phyloP scores from a whole-genome alignment of 1,140 invertebrate genomes.

The Neelides sp. region DNA sequence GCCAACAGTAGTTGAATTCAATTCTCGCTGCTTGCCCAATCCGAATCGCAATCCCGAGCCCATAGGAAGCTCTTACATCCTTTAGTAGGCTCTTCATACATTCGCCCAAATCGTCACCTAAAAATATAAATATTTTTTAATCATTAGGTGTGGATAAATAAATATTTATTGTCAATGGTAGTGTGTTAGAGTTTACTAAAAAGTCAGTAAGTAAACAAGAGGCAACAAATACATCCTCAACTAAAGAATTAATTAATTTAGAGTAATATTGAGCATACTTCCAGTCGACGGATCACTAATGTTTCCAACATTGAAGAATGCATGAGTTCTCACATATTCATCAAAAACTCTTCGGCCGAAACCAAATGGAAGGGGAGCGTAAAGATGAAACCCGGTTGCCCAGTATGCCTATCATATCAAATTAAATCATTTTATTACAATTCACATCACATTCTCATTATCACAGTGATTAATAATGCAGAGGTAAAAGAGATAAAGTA shows the following conservation, averaged over 20 bases:
- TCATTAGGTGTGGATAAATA: too few species aligned
- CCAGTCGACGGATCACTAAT: constrained; percentile 44
- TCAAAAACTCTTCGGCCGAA: constrained; percentile 59
- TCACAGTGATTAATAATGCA: too few species aligned
- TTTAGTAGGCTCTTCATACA: constrained; percentile 32
- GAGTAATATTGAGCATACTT: constrained; percentile 35
- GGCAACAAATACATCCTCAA: too few species aligned
- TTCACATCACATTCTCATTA: constrained; percentile 1
- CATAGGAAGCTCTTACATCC: constrained; percentile 46
- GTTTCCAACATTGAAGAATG: constrained; percentile 73
- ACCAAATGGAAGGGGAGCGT: constrained; percentile 69
- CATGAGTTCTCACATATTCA: constrained; percentile 64
- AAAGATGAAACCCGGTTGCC: constrained; percentile 64
- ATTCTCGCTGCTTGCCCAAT: constrained; percentile 62
- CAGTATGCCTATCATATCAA: constrained; percentile 50
- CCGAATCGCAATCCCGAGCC: constrained; percentile 61
- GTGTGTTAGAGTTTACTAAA: constrained; percentile 37
- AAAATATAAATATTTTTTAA: constrained; percentile 1
- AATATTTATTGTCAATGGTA: too few species aligned
- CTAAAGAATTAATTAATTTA: too few species aligned
- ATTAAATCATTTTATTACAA: neutral
- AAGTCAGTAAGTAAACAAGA: too few species aligned
- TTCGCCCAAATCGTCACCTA: constrained; percentile 33
- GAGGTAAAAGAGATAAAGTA: too few species aligned
- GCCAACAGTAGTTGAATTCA: constrained; percentile 74